Evolutionary conservation across 2,113 vertebrate genomes (phyloP), one percentile per base, ranked within the genome.

Genomic region (Semicossyphus pulcher): DNA sequence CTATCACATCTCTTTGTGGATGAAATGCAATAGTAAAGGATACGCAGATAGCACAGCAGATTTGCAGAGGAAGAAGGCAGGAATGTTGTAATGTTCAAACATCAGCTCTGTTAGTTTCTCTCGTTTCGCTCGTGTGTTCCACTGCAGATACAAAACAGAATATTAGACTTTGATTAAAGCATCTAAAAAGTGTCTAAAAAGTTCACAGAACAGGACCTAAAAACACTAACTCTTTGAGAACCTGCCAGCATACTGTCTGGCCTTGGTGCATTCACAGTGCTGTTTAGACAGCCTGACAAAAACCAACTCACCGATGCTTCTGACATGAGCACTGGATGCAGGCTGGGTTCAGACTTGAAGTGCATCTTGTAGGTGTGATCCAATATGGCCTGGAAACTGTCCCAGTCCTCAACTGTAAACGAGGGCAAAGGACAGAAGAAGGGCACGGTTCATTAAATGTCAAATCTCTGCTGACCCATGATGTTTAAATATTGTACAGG

Each of bases 81-180:
- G 98, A 93, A 99, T 99, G 93, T 98, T 98, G 92, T 99, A 99
- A 94, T 99, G 97, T 69, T 99, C 98, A 89, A 99, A 99, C 98
- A 99, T 99, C 80, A 99, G 71, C 68, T 99, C 97, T 0, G 97
- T 99, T 73, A 99, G 91, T 58, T 99, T 99, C 88, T 99, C 98
- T 81, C 98, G 94, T 92, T 99, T 99, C 11, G 97, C 96, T 90
- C 98, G 95, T 1, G 97, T 98, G 91, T 99, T 99, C 98, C 98
- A 99, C 98, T 99, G 85, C 49, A 71, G 18, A 87, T 12, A 80
- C 56, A 57, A 65, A 85, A 72, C 42, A 90, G 8, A 58, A 18
- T 47, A 76, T 36, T n/a, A 42, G 2, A n/a, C n/a, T n/a, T n/a
- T n/a, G n/a, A n/a, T n/a, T n/a, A n/a, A n/a, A n/a, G n/a, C n/a